Percentiles rank a stretch among this genome's conserved stretches.
Evolutionary conservation across 2,113 vertebrate genomes (phyloP).

Genomic region (Pongo pygmaeus): DNA sequence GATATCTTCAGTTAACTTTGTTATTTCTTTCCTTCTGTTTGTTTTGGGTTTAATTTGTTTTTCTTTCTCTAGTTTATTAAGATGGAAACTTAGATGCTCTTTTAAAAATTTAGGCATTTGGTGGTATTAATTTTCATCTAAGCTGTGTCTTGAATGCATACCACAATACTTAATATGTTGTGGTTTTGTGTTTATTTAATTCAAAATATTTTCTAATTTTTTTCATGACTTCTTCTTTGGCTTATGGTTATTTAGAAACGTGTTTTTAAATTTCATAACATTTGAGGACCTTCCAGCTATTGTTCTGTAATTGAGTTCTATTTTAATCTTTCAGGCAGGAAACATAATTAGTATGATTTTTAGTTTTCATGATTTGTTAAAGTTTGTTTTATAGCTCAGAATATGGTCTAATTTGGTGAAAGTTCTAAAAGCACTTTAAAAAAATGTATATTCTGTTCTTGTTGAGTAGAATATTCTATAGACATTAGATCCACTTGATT

Average conservation of each 20-base stretch:
- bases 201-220: constrained; percentile 19
- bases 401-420: neutral
- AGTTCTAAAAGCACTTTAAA: neutral
- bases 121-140: neutral
- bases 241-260: neutral
- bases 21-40: neutral
- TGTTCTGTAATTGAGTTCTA: neutral
- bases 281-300: neutral
- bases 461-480: neutral
- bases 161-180: neutral
- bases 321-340: neutral
- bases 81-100: neutral
- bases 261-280: neutral
- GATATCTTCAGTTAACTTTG: neutral
- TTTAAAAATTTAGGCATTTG: neutral
- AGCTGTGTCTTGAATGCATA: neutral
- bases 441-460: neutral
- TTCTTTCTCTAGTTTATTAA: neutral
- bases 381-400: neutral
- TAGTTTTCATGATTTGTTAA: neutral
- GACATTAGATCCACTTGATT: neutral
- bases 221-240: neutral
- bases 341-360: neutral
- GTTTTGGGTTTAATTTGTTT: neutral
- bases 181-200: neutral